Base-by-base conservation (phyloP, 1,140 invertebrate species). In the Bombus ignitus region DNA sequence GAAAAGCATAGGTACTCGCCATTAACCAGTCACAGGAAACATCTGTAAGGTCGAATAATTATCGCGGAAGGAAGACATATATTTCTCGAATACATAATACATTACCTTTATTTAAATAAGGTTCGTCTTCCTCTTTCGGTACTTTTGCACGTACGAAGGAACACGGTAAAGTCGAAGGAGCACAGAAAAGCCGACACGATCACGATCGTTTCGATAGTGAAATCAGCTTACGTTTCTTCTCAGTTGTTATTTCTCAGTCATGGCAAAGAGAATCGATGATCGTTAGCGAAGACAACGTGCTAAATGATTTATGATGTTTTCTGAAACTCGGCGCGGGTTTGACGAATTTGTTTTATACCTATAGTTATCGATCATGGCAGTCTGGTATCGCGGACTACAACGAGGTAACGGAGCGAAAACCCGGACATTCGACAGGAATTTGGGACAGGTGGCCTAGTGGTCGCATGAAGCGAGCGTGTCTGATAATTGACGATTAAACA, bases 381-480 rank as follows among this genome's bases (percentile, higher is more conserved):
- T 68, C 71, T 47, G 71, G 79, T 81, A 68, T 74, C 80, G 70
- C 57, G 86, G 82, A 70, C 80, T 79, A 81, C 76, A 81, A 82
- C 86, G 80, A 91, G 85, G 74, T 91, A 92, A 91, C 91, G 92
- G 91, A 88, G 90, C 81, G 85, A 92, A 91, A 91, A 91, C 89
- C 87, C 90, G 92, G 92, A 92, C 86, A 90, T 86, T 89, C 87
- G 86, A 79, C 80, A 87, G 88, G 91, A 92, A 92, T 92, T 92
- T 92, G 89, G 92, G 91, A 92, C 92, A 91, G 87, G 89, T 91
- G 90, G 87, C 87, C 88, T 90, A 91, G 87, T 91, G 89, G 89
- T 88, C 80, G 81, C 77, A 85, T 83, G 84, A 90, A 75, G 82
- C 82, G 78, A 88, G 78, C 87, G 83, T 81, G 66, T 81, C 85